These are phyloP conservation scores for Odiellus spinosus DNA, from an alignment of 2,888 invertebrate species.

Conservation along the genomic window DNA sequence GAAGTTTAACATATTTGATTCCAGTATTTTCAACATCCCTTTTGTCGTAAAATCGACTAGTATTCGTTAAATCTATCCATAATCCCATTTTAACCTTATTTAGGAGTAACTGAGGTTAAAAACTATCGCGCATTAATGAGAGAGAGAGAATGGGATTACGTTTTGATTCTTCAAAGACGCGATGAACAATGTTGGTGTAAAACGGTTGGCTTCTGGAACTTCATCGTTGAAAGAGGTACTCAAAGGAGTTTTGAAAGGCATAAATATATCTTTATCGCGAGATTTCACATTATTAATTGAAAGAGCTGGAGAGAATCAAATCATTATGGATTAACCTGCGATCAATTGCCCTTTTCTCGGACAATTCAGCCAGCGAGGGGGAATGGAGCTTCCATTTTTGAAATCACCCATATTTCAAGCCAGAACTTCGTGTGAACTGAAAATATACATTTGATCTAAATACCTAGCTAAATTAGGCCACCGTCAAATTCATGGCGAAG, in stretches of 20 bases:
- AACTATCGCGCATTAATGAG: not conserved
- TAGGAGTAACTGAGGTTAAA: not conserved
- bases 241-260: slow-evolving; percentile 90
- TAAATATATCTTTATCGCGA: slow-evolving; percentile 61
- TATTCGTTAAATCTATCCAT: slow-evolving; percentile 95
- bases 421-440: too few relatives aligned
- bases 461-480: too few relatives aligned
- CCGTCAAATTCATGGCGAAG: too few relatives aligned
- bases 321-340: too few relatives aligned
- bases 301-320: too few relatives aligned
- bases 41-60: slow-evolving; percentile 76
- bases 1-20: slow-evolving; percentile 71
- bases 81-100: slow-evolving; percentile 72
- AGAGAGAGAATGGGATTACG: slow-evolving; percentile 33
- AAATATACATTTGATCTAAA: too few relatives aligned
- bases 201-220: slow-evolving; percentile 66
- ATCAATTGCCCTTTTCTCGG: slow-evolving; percentile 64
- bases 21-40: slow-evolving; percentile 54
- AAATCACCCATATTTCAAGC: too few relatives aligned
- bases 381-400: not conserved
- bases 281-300: too few relatives aligned
- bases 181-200: slow-evolving; percentile 75
- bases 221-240: slow-evolving; percentile 61
- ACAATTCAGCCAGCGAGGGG: slow-evolving; percentile 61
- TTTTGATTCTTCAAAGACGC: slow-evolving; percentile 56